A percentile compares a stretch with the other conserved stretches of the same genome.
phyloP scores from a whole-genome alignment of 2,113 vertebrate species.

The Cololabis saira region DNA sequence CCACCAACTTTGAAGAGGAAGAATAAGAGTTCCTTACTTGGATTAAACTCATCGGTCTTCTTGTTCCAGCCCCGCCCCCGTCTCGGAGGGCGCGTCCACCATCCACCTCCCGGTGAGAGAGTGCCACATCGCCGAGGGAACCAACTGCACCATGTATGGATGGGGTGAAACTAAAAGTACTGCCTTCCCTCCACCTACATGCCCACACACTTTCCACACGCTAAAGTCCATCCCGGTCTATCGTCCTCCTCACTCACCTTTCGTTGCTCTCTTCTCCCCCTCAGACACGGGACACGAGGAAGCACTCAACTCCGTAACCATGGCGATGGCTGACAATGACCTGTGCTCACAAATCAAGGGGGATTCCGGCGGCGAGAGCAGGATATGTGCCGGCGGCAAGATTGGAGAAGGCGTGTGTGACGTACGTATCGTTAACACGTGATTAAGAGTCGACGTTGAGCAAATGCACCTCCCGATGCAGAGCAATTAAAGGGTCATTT shows the following conservation, averaged over 20 bases:
- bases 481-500: no score
- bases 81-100: constrained; percentile 89
- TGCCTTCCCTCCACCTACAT: constrained; percentile 37
- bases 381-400: constrained; percentile 92
- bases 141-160: constrained; percentile 93
- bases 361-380: constrained; percentile 88
- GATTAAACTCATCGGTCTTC: constrained; percentile 35
- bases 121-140: constrained; percentile 91
- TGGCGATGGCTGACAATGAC: constrained; percentile 89
- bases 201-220: not conserved
- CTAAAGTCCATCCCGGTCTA: not conserved
- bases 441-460: no score
- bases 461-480: no score
- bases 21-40: not conserved
- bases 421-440: constrained; percentile 76
- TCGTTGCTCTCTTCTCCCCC: constrained; percentile 13
- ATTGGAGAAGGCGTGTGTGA: constrained; percentile 91
- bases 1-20: not conserved
- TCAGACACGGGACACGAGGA: constrained; percentile 87
- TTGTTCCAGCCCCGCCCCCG: constrained; percentile 85
- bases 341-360: constrained; percentile 90
- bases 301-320: constrained; percentile 86
- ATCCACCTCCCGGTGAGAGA: constrained; percentile 93
- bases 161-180: constrained; percentile 99
- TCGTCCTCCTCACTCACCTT: not conserved